These are phyloP conservation scores for Colossoma macropomum DNA, from an alignment of 2,113 vertebrate genomes.

Conservation along the genomic window DNA sequence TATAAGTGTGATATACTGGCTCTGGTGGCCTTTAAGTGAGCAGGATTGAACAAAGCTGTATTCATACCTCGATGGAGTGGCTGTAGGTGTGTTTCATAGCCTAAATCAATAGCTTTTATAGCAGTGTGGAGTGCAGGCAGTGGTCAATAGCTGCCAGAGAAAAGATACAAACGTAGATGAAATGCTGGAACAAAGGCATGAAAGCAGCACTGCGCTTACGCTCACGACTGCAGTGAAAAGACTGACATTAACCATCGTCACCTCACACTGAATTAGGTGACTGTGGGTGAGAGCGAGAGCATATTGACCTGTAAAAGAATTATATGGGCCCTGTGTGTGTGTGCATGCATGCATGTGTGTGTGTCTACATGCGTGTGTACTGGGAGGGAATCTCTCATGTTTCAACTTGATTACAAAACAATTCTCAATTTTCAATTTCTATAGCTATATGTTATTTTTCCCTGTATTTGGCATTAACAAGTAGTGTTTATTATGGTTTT, in stretches of 20 bases:
- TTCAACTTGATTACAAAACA: no score
- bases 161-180: constrained; percentile 4
- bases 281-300: background rate
- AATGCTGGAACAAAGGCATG: constrained; percentile 22
- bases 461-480: no score
- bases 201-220: constrained; percentile 12
- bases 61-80: constrained; percentile 11
- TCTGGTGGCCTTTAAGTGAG: background rate
- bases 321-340: background rate
- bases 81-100: constrained; percentile 23
- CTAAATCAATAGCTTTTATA: constrained; percentile 38
- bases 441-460: no score
- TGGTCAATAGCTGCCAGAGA: constrained; percentile 46
- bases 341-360: background rate
- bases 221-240: constrained; percentile 16
- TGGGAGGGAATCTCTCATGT: no score
- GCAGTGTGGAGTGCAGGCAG: background rate
- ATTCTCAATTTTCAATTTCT: no score
- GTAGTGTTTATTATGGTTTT: no score
- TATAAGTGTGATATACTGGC: background rate
- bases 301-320: background rate
- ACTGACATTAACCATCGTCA: constrained; percentile 1
- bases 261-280: background rate
- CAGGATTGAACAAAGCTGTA: constrained; percentile 19
- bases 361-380: background rate